Base-by-base conservation (phyloP, 1,140 invertebrate genomes). In the Penaeus chinensis region DNA sequence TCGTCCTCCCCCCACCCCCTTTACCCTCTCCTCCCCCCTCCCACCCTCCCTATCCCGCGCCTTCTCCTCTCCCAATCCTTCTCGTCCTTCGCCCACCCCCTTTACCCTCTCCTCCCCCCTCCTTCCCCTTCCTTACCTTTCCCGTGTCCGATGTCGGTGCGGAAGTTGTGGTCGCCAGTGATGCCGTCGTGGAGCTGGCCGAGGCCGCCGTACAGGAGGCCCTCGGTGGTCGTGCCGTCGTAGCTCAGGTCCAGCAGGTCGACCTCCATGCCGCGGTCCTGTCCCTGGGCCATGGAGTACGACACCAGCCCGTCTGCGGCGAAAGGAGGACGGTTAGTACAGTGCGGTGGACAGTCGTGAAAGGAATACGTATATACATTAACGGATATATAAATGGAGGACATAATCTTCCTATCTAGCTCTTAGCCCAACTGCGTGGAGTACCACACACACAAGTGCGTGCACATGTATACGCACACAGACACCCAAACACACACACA, bases 111-210 rank as follows among this genome's bases (percentile, higher is more conserved):
- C 32, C 24, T 32, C 32, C 32, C 16, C 54, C 24, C 32, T 27
- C 18, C 74, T 16, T 65, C 54, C 32, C 22, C 37, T 3, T n/a
- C 22, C 87, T 93, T 92, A 96, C 95, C 95, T 94, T 95, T 95
- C 62, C 95, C 95, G 89, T 94, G 93, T 85, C 94, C 95, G 85
- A 93, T 91, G 92, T 96, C 95, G 24, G 94, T 92, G 89, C 95
- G 94, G 92, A 97, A 97, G 93, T 97, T 96, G 90, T 96, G 95
- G 77, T 94, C 93, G 69, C 97, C 96, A 89, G 93, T 93, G 89
- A 95, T 94, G 16, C 97, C 97, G 92, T 99, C 98, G 27, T 96
- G 95, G 77, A 99, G 94, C 92, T 98, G 96, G 47, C 98, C 98
- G 16, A 99, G 92, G 4, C 98, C 98, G 27, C 95, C 95, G n/a